Evolutionary conservation across 2,113 vertebrate genomes (phyloP), one percentile per base, ranked within the genome.

Genomic region (human): DNA sequence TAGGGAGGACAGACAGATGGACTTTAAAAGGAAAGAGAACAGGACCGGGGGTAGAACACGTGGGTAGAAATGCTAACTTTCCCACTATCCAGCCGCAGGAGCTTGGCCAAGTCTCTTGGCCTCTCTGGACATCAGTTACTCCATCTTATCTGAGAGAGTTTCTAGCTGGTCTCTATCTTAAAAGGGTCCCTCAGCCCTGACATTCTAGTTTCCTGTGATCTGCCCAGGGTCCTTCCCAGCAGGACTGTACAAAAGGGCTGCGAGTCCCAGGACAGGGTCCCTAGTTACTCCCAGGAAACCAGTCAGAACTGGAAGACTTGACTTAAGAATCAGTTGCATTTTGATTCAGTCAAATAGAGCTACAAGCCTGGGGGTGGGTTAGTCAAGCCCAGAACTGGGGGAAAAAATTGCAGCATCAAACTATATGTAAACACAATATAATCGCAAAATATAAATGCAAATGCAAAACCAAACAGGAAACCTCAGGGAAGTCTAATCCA

Each of bases 381-480:
- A 90, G 59, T 87, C 83, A 90, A 40, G 27, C 16, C 55, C 75
- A 90, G 80, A 86, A 84, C 45, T 22, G 27, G 79, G 23, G 35
- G 35, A 38, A 55, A 80, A 80, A 55, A 80, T 14, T n/a, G 64
- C 78, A 87, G 52, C 85, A 90, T 61, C 92, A 92, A 87, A 90
- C 70, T 89, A 86, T 55, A 40, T 35, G 70, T 84, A 96, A 93
- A 68, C 64, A 66, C 8, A 32, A n/a, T 25, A 22, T 45, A 82
- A 75, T 64, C 75, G 40, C 30, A 66, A 45, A 45, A 89, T 80
- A 70, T 32, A 87, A 95, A 92, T 61, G 35, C 5, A 52, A 96
- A 89, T n/a, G 48, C n/a, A 93, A 97, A 96, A 93, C 84, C 92
- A 90, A 95, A 94, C 70, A 93, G 84, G 90, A 97, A 94, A 76